Conservation (phyloP, 2,888 invertebrate species). For the Nymphalis c-album region DNA sequence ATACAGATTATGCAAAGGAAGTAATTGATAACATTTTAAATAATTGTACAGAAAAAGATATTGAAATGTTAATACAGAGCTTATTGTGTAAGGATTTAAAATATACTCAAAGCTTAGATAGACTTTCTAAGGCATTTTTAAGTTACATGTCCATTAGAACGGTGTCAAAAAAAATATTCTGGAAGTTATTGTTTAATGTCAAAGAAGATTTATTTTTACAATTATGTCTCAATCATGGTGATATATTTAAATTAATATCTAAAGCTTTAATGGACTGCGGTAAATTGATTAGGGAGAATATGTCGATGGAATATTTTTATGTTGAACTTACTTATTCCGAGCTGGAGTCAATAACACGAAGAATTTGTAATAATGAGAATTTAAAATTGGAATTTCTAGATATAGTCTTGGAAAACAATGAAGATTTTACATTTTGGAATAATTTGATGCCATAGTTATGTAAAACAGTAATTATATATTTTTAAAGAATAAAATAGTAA, state of each 20-base stretch:
- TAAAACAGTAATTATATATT: slow-evolving; percentile 5
- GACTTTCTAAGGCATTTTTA: slow-evolving; percentile 49
- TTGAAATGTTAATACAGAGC: slow-evolving; percentile 61
- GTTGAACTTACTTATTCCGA: slow-evolving; percentile 77
- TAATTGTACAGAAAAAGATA: slow-evolving; percentile 49
- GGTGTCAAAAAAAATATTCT: slow-evolving; percentile 54
- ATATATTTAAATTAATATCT: slow-evolving; percentile 55
- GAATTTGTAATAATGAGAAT: slow-evolving; percentile 61
- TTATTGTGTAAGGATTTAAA: slow-evolving; percentile 49
- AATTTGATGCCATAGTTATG: slow-evolving; percentile 48
- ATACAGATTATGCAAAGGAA: slow-evolving; percentile 45
- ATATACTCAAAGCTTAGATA: slow-evolving; percentile 41
- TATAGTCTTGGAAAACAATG: slow-evolving; percentile 68
- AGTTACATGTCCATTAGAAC: slow-evolving; percentile 51
- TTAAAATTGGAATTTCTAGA: slow-evolving; percentile 67
- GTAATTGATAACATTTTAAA: slow-evolving; percentile 49
- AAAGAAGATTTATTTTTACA: slow-evolving; percentile 53
- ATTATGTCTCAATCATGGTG: slow-evolving; percentile 57
- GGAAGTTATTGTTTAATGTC: slow-evolving; percentile 58
- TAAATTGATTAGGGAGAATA: slow-evolving; percentile 59
- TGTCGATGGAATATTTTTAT: slow-evolving; percentile 68
- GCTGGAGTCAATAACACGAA: slow-evolving; percentile 66
- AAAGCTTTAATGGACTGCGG: slow-evolving; percentile 68
- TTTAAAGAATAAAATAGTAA: too few species aligned
- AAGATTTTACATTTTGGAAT: slow-evolving; percentile 68